Percentiles rank a stretch among this genome's conserved stretches.
Evolutionary conservation across 2,797 vertebrate species (phyloP).

Genomic region (Percopsis omiscomaycus): DNA sequence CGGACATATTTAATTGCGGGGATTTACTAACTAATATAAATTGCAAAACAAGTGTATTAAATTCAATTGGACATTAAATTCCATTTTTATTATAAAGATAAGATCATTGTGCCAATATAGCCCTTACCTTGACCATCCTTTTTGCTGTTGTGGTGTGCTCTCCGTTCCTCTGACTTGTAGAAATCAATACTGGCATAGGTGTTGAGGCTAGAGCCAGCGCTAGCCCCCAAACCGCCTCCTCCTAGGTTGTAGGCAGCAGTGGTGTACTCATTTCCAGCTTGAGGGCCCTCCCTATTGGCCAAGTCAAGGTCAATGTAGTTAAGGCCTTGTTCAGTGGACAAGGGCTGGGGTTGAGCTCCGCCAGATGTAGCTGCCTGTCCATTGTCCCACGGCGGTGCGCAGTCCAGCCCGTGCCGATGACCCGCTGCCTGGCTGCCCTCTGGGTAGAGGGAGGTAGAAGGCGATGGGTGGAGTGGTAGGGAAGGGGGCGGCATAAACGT

Average conservation of each 20-base stretch:
- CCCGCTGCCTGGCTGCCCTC: constrained; percentile 65
- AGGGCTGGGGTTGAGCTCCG: constrained; percentile 63
- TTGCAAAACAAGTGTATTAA: too few relatives aligned
- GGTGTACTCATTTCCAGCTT: constrained; percentile 65
- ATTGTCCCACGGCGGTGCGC: constrained; percentile 69
- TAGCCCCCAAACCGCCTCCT: constrained; percentile 58
- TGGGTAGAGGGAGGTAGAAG: constrained; percentile 70
- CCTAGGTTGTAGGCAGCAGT: constrained; percentile 65
- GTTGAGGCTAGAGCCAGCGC: constrained; percentile 64
- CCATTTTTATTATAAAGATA: background rate
- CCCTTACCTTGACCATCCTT: constrained; percentile 77
- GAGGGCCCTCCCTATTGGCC: constrained; percentile 67
- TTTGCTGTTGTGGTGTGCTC: constrained; percentile 73
- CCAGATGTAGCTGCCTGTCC: constrained; percentile 64
- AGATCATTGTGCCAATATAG: background rate
- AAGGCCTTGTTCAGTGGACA: constrained; percentile 74
- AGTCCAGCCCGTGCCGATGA: constrained; percentile 71
- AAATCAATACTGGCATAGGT: constrained; percentile 86
- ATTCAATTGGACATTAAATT: too few relatives aligned
- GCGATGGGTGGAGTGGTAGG: constrained; percentile 59
- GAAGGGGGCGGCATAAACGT: constrained; percentile 66
- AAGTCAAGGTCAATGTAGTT: constrained; percentile 87
- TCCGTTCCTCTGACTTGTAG: constrained; percentile 79
- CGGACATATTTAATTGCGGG: too few relatives aligned
- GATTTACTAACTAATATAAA: too few relatives aligned